These are phyloP conservation scores for Rhynchomys soricoides DNA, from an alignment of 2,113 vertebrate species.

Conservation along the genomic window DNA sequence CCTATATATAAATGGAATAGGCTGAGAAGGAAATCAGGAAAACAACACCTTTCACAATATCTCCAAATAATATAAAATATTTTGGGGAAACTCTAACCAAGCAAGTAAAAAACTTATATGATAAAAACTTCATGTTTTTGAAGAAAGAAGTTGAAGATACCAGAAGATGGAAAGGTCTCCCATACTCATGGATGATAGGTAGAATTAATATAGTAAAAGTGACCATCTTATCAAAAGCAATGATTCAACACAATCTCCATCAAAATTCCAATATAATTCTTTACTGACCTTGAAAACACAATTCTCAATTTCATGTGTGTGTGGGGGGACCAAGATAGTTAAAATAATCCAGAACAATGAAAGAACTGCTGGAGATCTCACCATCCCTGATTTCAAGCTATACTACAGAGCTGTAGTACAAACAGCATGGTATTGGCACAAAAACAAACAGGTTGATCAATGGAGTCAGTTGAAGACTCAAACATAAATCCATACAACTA, in stretches of 20 bases:
- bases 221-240: background rate
- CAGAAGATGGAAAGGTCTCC: background rate
- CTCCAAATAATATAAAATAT: background rate
- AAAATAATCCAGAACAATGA: background rate
- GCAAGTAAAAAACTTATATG: background rate
- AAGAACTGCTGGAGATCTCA: background rate
- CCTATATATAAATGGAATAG: background rate
- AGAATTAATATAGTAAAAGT: background rate
- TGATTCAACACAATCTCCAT: background rate
- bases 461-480: background rate
- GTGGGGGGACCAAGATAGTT: background rate
- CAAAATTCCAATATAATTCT: background rate
- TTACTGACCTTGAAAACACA: background rate
- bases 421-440: background rate
- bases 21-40: background rate
- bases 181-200: background rate
- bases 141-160: background rate
- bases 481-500: background rate
- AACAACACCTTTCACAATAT: background rate
- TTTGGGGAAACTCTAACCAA: background rate
- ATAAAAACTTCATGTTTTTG: background rate
- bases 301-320: background rate
- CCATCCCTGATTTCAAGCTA: background rate
- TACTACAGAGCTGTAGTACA: background rate
- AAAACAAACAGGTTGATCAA: background rate